Evolutionary conservation across 2,797 vertebrate genomes (phyloP).

Genomic region (Esox lucius): DNA sequence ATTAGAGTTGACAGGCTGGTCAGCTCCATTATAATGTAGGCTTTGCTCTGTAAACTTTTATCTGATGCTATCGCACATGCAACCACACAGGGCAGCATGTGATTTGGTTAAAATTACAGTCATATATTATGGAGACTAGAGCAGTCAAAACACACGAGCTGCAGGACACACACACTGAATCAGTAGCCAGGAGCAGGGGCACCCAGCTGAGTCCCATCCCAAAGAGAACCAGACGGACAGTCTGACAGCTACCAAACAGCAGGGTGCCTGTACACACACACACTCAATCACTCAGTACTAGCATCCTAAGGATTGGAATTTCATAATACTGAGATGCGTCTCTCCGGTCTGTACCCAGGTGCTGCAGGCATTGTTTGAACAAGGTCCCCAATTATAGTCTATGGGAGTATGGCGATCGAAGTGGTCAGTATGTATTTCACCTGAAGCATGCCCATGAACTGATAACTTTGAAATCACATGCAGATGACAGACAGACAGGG

Average conservation of each 20-base stretch:
- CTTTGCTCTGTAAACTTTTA: conserved; percentile 33
- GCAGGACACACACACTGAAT: not conserved
- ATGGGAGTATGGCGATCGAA: no score
- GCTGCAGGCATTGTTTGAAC: not conserved
- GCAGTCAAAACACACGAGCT: not conserved
- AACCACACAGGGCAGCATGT: conserved; percentile 12
- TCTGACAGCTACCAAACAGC: not conserved
- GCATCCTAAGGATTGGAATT: not conserved
- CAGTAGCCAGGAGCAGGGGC: conserved; percentile 36
- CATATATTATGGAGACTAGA: not conserved
- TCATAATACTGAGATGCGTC: not conserved
- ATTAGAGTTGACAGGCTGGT: no score
- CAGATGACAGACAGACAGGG: no score
- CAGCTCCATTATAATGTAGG: conserved; percentile 2
- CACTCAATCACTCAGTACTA: not conserved
- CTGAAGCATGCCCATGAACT: no score
- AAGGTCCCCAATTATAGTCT: no score
- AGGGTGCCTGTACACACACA: not conserved
- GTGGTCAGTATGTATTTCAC: no score
- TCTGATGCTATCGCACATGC: conserved; percentile 30
- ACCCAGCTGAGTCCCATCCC: not conserved
- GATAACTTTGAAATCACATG: no score
- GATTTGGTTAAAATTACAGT: conserved; percentile 36
- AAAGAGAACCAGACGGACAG: not conserved
- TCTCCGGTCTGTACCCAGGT: not conserved